Base-by-base conservation (phyloP, 1,140 invertebrate species). In the Chelonus insularis region DNA sequence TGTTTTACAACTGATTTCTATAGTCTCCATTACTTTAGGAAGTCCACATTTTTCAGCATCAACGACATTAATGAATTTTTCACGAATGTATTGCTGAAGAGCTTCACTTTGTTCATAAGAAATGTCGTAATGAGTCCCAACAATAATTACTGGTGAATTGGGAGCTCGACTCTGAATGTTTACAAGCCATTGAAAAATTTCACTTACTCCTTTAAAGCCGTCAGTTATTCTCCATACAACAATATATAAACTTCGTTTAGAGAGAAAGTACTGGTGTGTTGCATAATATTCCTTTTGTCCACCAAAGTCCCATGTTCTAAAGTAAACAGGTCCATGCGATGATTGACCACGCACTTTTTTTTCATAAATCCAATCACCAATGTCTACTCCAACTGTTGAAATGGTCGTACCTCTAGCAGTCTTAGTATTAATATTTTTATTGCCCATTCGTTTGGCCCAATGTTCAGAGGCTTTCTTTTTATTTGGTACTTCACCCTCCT, bases 301-400 rank as follows among this genome's bases (percentile, higher is more conserved):
- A n/a, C 96, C 96, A 84, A 99, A 99, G 80, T 99, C 97, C 97
- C 97, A 99, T 0, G 96, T 99, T 57, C 96, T 84, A 81, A 99
- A 99, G n/a, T 93, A 90, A 43, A 99, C 91, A 0, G 94, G 89
- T 0, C 95, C 96, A 64, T 91, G 87, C 1, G 87, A 87, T 7
- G 89, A 89, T 36, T 89, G 85, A 1, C 84, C 84, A 18, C 87
- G 72, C 1, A 84, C 77, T 84, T 90, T 88, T 70, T 93, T 94
- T 73, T 97, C 95, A 77, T 92, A 96, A 6, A 91, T 84, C 95
- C 91, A 99, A 71, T 95, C 93, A 54, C 93, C 91, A 60, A 99
- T 97, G 75, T 99, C 96, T 9, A 99, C 96, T 2, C 96, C 96
- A 51, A 98, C 96, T 0, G 96, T 98, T 0, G 96, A 97, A 72